Evolutionary conservation across 2,113 vertebrate genomes (phyloP).

Genomic region (Naja naja): DNA sequence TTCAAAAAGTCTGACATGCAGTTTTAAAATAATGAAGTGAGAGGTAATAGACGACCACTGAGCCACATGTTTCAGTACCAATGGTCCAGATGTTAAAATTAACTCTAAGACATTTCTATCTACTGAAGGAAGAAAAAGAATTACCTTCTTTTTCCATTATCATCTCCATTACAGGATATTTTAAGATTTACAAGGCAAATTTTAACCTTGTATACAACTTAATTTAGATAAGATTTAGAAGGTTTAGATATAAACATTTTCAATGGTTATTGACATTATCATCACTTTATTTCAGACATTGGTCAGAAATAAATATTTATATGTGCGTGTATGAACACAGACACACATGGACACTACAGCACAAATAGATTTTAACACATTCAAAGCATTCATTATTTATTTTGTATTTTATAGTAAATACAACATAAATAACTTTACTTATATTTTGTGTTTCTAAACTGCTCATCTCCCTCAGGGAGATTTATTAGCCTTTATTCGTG

Average conservation of each 20-base stretch:
- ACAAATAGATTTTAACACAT: neutral
- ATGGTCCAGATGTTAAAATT: neutral
- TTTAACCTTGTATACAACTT: conserved; percentile 11
- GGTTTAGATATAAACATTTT: neutral
- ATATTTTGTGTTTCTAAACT: neutral
- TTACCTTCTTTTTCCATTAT: neutral
- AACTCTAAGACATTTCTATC: neutral
- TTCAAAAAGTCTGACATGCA: neutral
- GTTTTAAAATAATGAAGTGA: neutral
- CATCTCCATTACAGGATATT: neutral
- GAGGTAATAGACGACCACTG: neutral
- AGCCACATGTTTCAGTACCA: neutral
- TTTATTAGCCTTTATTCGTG: neutral
- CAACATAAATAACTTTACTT: neutral
- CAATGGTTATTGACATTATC: conserved; percentile 11
- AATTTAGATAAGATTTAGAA: conserved; percentile 11
- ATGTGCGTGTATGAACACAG: neutral
- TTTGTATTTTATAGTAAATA: neutral
- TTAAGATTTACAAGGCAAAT: neutral
- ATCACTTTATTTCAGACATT: neutral
- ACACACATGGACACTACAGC: neutral
- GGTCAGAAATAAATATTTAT: neutral
- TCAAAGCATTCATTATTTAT: neutral
- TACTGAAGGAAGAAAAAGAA: neutral
- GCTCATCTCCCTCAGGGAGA: neutral